These are phyloP conservation scores for Caradrina kadenii DNA, from an alignment of 2,888 invertebrate genomes.

Conservation along the genomic window DNA sequence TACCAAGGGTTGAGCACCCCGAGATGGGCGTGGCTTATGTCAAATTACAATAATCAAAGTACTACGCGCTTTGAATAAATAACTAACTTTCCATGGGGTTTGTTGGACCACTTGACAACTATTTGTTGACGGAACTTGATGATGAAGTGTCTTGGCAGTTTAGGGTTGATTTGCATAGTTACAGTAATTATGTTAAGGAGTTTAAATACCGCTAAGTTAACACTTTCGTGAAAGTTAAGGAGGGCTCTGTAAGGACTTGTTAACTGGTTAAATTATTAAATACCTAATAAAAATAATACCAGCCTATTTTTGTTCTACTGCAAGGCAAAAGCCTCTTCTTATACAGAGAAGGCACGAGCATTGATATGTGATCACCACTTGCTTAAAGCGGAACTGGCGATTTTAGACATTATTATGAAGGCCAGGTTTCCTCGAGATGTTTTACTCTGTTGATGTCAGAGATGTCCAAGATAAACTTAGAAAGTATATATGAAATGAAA, in stretches of 20 bases:
- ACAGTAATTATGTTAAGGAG: conserved; percentile 47
- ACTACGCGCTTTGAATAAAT: conserved; percentile 62
- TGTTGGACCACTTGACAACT: conserved; percentile 57
- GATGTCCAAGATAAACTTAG: no score
- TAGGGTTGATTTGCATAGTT: conserved; percentile 60
- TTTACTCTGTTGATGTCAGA: no score
- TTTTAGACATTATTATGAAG: no score
- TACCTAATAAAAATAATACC: no score
- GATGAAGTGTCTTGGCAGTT: conserved; percentile 52
- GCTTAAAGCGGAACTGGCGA: no score
- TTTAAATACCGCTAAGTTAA: conserved; percentile 40
- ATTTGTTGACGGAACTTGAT: conserved; percentile 60
- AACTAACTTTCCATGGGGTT: conserved; percentile 50
- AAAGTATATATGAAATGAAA: no score
- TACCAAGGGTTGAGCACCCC: conserved; percentile 43
- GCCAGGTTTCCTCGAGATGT: no score
- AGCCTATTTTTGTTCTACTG: no score
- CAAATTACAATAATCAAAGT: conserved; percentile 66
- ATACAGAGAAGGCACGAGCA: no score
- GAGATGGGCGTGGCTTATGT: conserved; percentile 52
- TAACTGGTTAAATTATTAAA: background rate
- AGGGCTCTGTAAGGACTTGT: background rate
- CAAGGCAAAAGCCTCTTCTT: no score
- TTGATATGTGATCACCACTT: no score
- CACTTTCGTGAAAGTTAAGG: conserved; percentile 30